Evolutionary conservation across 2,797 vertebrate genomes (phyloP), one percentile per base, ranked within the genome.

Genomic region (Monodelphis domestica): DNA sequence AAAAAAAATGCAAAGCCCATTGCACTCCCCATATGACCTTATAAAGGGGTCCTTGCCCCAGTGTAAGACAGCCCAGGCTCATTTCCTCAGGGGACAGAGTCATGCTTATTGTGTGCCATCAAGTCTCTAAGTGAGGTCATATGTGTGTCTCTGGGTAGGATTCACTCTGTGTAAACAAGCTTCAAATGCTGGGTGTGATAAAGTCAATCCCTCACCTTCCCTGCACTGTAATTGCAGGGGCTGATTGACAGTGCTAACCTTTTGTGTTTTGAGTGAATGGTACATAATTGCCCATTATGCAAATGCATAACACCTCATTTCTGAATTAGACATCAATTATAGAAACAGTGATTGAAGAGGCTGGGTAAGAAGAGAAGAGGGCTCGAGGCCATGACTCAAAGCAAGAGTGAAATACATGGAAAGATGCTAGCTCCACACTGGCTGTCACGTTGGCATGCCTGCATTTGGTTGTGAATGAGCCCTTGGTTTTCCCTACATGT

Each of bases 231-330:
- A 95, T 29, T 88, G 7, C 2, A 12, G 52, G 5, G 90, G 92
- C 12, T 90, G 95, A 98, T 4, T 63, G 96, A 84, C 90, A 91
- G 57, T 38, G 5, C 53, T 21, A 92, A 24, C 54, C 21, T 24
- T 90, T 52, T 45, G 70, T 87, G 52, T 95, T 90, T 56, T 89
- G 91, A 91, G 38, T 96, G 38, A 92, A 54, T 54, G 91, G 70
- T 54, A 89, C 90, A 87, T 94, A 94, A 63, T 88, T 57, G 52
- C 54, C 63, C 90, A 56, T 56, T 96, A 90, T 87, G 45, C 90
- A 95, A 96, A 95, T 94, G 6, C 54, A 78, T 94, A 91, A 50
- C 26, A 55, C 84, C 57, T 92, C 89, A 88, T 91, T 95, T 97
- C 89, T 93, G 51, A 94, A 95, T 97, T 87, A 89, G 50, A 93